Evolutionary conservation across 2,113 vertebrate species (phyloP).

Genomic region (Trochalopteron elliotii): DNA sequence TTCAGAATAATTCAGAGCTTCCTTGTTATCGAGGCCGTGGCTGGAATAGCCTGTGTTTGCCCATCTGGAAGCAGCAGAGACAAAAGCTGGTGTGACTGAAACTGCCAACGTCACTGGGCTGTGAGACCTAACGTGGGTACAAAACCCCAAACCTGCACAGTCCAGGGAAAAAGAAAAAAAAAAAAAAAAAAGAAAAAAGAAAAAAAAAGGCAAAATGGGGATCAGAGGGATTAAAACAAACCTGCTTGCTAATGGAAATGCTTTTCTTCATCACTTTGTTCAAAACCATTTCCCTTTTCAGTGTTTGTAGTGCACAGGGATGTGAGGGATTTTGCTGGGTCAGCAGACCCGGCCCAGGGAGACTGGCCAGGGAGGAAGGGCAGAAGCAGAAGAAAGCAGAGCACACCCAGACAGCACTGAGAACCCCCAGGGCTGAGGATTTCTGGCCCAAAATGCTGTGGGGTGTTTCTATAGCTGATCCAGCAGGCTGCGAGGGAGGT

Average conservation of each 20-base stretch:
- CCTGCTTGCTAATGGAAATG: background rate
- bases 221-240: background rate
- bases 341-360: background rate
- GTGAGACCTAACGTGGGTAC: background rate
- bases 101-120: background rate
- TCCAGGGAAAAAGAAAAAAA: background rate
- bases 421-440: background rate
- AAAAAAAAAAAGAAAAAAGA: background rate
- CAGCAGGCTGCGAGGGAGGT: background rate
- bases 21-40: background rate
- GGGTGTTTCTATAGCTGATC: background rate
- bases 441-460: background rate
- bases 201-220: background rate
- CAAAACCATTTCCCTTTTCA: background rate
- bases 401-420: background rate
- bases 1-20: constrained; percentile 45
- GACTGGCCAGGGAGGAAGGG: background rate
- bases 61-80: constrained; percentile 28
- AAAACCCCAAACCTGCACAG: background rate
- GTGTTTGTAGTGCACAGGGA: background rate
- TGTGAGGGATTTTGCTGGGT: background rate
- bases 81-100: constrained; percentile 18
- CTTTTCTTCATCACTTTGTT: background rate
- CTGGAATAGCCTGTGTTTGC: constrained; percentile 15
- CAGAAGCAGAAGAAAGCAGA: background rate